Percentiles rank a stretch among this genome's conserved stretches.
These are phyloP conservation scores for Panthera tigris DNA, from an alignment of 2,113 vertebrate genomes.

Conservation along the genomic window DNA sequence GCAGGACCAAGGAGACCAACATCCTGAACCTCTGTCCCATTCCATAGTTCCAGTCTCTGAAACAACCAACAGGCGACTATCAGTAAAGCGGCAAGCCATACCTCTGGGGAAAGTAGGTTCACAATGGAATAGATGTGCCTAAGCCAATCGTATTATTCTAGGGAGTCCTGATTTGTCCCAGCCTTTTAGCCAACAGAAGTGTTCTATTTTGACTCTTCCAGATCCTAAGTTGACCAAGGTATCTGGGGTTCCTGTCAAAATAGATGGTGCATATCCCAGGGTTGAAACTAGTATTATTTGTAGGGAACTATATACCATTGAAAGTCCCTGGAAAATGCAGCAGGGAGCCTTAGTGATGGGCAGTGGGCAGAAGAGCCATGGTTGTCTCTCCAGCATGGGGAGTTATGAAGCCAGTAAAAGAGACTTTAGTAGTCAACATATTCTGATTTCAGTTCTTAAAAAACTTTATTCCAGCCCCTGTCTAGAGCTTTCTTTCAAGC, in stretches of 20 bases:
- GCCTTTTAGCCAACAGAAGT: neutral
- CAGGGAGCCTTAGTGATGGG: neutral
- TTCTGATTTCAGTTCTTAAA: neutral
- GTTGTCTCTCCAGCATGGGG: neutral
- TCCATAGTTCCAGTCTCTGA: neutral
- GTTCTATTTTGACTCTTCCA: neutral
- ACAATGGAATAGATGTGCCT: too few species aligned
- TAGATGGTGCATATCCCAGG: neutral
- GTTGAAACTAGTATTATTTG: too few species aligned
- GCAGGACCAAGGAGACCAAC: rapidly evolving
- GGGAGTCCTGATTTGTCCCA: neutral
- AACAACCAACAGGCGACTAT: neutral
- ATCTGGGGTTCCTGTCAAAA: neutral
- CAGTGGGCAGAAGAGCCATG: neutral
- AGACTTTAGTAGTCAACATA: neutral
- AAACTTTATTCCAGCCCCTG: neutral
- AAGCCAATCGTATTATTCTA: neutral
- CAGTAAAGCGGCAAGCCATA: neutral
- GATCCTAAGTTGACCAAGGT: neutral
- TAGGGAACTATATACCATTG: neutral
- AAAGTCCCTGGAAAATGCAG: neutral
- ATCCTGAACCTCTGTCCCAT: neutral
- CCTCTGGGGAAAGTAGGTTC: too few species aligned
- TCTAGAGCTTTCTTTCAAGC: neutral
- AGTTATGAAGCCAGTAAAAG: neutral